Percentiles rank a stretch among this genome's conserved stretches.
Evolutionary conservation across 1,140 invertebrate genomes (phyloP).

Genomic region (Diorhabda sublineata): DNA sequence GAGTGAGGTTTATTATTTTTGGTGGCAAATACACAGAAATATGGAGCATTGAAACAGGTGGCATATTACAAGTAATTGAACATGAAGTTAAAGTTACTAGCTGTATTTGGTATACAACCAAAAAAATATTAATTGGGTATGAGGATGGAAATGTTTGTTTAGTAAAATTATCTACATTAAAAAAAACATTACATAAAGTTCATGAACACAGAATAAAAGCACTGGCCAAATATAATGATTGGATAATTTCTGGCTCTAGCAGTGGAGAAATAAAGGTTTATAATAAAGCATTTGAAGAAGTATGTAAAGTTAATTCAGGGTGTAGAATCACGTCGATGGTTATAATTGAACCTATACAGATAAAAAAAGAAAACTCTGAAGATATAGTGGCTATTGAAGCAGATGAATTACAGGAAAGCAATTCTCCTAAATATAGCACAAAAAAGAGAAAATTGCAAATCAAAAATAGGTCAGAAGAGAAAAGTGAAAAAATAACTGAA

Average conservation of each 20-base stretch:
- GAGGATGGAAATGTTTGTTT: slow-evolving; percentile 64
- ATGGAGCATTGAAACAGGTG: slow-evolving; percentile 70
- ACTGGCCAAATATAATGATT: slow-evolving; percentile 51
- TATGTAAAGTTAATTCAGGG: slow-evolving; percentile 52
- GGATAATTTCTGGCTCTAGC: slow-evolving; percentile 60
- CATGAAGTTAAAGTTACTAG: slow-evolving; percentile 61
- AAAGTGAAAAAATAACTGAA: not conserved
- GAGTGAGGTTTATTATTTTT: slow-evolving; percentile 67
- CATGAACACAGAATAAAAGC: slow-evolving; percentile 68
- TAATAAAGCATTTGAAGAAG: slow-evolving; percentile 53
- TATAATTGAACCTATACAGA: slow-evolving; percentile 41
- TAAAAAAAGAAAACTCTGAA: slow-evolving; percentile 31
- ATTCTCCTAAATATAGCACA: not conserved
- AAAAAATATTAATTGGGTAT: slow-evolving; percentile 62
- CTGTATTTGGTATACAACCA: slow-evolving; percentile 59
- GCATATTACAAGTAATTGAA: slow-evolving; percentile 56
- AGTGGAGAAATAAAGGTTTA: slow-evolving; percentile 76
- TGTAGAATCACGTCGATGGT: slow-evolving; percentile 59
- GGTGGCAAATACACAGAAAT: slow-evolving; percentile 68
- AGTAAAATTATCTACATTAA: slow-evolving; percentile 32
- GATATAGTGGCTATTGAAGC: slow-evolving; percentile 21
- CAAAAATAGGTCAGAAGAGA: not conserved
- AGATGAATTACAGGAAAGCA: slow-evolving; percentile 10
- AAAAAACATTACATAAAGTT: slow-evolving; percentile 52
- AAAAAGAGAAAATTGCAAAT: not conserved